These are phyloP conservation scores for Aptenodytes patagonicus DNA, from an alignment of 2,113 vertebrate species.

Conservation along the genomic window DNA sequence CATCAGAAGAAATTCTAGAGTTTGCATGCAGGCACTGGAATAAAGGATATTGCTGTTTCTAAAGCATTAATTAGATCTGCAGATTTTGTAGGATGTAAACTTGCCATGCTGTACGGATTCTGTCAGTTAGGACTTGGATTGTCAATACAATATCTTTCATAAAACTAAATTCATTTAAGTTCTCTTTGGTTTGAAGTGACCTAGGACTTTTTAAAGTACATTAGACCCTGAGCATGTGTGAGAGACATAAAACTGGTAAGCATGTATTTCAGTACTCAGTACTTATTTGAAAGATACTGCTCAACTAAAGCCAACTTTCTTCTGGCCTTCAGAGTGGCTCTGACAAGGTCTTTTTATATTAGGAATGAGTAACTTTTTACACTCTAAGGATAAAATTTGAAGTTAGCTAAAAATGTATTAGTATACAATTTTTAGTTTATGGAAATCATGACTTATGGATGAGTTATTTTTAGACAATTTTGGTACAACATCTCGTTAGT, in stretches of 20 bases:
- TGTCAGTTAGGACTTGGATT: neutral
- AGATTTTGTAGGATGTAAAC: neutral
- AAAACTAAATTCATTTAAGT: neutral
- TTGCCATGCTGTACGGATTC: neutral
- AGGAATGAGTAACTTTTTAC: neutral
- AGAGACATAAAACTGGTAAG: neutral
- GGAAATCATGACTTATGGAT: conserved; percentile 20
- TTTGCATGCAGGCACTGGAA: neutral
- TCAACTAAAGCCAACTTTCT: neutral
- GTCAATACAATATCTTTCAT: neutral
- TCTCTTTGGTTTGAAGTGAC: neutral
- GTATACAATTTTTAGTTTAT: neutral
- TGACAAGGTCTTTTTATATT: neutral
- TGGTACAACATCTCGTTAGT: neutral
- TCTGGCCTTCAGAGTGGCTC: neutral
- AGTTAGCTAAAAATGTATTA: conserved; percentile 33
- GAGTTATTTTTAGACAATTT: conserved; percentile 34
- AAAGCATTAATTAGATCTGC: neutral
- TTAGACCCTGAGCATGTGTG: neutral
- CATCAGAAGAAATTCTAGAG: neutral
- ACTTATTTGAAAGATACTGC: neutral
- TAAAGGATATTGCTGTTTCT: neutral
- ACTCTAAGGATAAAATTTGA: neutral
- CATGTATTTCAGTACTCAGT: neutral
- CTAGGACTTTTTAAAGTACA: neutral